These are phyloP conservation scores for Valencia hispanica DNA, from an alignment of 2,797 vertebrate species.

Conservation along the genomic window DNA sequence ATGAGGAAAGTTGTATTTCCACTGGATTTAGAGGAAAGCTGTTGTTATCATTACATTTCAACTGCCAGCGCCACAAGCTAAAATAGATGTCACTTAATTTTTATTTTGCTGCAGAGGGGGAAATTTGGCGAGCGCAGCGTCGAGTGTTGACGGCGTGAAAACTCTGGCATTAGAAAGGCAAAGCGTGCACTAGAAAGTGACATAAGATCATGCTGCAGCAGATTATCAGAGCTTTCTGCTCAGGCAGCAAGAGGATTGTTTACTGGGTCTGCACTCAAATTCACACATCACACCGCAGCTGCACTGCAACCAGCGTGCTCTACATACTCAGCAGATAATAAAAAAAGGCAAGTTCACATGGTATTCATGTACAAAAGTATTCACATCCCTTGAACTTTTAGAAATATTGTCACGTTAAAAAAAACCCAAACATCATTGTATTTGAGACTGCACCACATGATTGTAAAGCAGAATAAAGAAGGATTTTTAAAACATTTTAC, in stretches of 20 bases:
- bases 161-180: constrained; percentile 59
- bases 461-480: neutral
- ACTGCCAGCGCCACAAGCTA: constrained; percentile 57
- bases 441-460: neutral
- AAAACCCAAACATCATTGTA: neutral
- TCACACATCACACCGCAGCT: constrained; percentile 36
- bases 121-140: constrained; percentile 41
- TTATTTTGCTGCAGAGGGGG: constrained; percentile 36
- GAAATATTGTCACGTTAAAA: neutral
- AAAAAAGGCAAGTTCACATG: constrained; percentile 16
- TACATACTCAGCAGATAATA: constrained; percentile 24
- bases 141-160: constrained; percentile 52
- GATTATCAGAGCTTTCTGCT: constrained; percentile 61
- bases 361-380: neutral
- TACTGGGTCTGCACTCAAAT: constrained; percentile 36
- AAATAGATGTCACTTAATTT: constrained; percentile 68
- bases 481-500: neutral
- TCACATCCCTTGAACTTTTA: neutral
- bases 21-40: constrained; percentile 70
- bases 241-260: constrained; percentile 50
- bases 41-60: constrained; percentile 72
- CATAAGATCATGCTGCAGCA: constrained; percentile 61
- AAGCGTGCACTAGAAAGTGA: constrained; percentile 48
- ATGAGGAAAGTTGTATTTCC: constrained; percentile 77
- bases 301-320: constrained; percentile 11